These are phyloP conservation scores for Dermatemys mawii DNA, from an alignment of 2,113 vertebrate species.

Conservation along the genomic window DNA sequence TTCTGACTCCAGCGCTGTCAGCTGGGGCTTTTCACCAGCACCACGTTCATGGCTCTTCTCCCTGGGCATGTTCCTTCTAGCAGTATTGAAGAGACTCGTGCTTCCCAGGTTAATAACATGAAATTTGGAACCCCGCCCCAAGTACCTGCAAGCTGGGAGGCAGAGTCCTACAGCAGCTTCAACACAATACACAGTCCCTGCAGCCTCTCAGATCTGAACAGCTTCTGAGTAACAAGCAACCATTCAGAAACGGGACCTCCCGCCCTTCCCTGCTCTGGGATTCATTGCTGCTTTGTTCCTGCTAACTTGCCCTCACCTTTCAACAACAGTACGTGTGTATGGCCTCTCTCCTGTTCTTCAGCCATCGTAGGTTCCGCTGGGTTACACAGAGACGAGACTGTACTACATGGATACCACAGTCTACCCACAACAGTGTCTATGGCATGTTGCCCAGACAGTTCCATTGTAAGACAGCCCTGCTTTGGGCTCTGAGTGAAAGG, in stretches of 20 bases:
- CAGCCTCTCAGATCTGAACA: not conserved
- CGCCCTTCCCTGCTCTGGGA: not conserved
- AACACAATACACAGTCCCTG: rapidly evolving
- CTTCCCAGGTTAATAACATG: not conserved
- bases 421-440: not conserved
- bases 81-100: not conserved
- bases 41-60: not conserved
- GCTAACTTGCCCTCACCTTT: not conserved
- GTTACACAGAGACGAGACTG: not conserved
- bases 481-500: not conserved
- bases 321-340: rapidly evolving
- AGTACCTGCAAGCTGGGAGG: not conserved
- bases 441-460: not conserved
- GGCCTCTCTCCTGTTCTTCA: not conserved
- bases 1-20: not conserved
- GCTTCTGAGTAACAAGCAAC: not conserved
- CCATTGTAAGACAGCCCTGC: not conserved
- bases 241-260: not conserved
- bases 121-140: not conserved
- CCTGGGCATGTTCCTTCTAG: not conserved
- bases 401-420: not conserved
- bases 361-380: not conserved
- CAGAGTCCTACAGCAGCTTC: slow-evolving; percentile 1
- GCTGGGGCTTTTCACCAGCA: not conserved
- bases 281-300: not conserved